Base-by-base conservation (phyloP, 2,888 invertebrate species). In the Drosophila cracens region DNA sequence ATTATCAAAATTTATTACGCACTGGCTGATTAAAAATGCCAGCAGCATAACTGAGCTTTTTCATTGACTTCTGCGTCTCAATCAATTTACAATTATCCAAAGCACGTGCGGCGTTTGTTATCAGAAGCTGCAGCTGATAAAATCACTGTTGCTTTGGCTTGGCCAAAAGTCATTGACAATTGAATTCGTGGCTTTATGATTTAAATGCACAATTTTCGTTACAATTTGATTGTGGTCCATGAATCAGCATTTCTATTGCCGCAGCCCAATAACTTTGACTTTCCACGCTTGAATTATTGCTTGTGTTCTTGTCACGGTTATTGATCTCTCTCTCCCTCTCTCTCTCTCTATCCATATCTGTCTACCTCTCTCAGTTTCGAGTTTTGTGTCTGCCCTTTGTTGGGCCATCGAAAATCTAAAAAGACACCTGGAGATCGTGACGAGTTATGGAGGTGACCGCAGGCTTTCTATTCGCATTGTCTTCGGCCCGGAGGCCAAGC, bases 391-490 rank as follows among this genome's bases (percentile, higher is more conserved):
- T 58, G 64, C 60, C 82, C 70, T 73, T 70, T 56, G 64, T 53
- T 51, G 27, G 36, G 29, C 53, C 52, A 38, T 70, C 65, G 36
- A 49, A 48, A 57, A 63, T 56, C 36, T 51, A 56, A 58, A 69
- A 48, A 79, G 75, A 71, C 71, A 82, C 59, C 68, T 73, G 77
- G 78, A 56, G 69, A 77, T 77, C 78, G 81, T 77, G 72, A 63
- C 63, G 81, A 81, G 63, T 54, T 77, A 77, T 69, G 62, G 52
- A 65, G 77, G 62, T 65, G 70, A 70, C 88, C 85, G 70, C 74
- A 70, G 88, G 88, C 86, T 89, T 85, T 89, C 88, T 79, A 87
- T 87, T 84, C 79, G 67, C 79, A 73, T 79, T 79, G 73, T 81
- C 61, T 73, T 59, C 67, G 31, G 52, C 36, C 65, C 63, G 33